Conservation (phyloP, 2,113 vertebrate species). For the Seriola rivoliana region DNA sequence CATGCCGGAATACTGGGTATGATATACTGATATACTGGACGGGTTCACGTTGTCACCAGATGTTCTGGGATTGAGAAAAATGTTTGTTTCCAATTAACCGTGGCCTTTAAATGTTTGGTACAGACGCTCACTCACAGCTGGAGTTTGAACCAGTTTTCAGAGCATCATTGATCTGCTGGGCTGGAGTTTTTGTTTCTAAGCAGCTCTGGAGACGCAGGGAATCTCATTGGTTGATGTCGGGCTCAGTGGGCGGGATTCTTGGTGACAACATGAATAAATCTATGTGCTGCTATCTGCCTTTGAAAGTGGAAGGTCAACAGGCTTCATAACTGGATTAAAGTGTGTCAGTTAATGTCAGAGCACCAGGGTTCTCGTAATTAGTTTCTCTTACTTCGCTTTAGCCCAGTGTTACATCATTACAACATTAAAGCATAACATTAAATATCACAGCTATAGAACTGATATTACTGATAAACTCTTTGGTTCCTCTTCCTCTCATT, state of each 20-base stretch:
- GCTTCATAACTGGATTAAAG: background rate
- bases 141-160: background rate
- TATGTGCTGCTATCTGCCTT: background rate
- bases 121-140: background rate
- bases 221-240: background rate
- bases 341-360: background rate
- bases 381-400: too few species aligned
- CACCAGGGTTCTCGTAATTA: background rate
- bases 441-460: too few species aligned
- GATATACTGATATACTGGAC: background rate
- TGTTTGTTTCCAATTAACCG: background rate
- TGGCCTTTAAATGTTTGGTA: background rate
- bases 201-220: background rate
- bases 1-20: background rate
- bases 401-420: too few species aligned
- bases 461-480: background rate
- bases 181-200: background rate
- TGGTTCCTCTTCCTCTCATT: background rate
- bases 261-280: background rate
- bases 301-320: background rate
- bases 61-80: constrained; percentile 15
- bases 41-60: constrained; percentile 19
- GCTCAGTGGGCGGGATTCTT: background rate
- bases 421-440: too few species aligned
- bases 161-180: background rate